These are phyloP conservation scores for Ailurus styani DNA, from an alignment of 2,113 vertebrate genomes.

Conservation along the genomic window DNA sequence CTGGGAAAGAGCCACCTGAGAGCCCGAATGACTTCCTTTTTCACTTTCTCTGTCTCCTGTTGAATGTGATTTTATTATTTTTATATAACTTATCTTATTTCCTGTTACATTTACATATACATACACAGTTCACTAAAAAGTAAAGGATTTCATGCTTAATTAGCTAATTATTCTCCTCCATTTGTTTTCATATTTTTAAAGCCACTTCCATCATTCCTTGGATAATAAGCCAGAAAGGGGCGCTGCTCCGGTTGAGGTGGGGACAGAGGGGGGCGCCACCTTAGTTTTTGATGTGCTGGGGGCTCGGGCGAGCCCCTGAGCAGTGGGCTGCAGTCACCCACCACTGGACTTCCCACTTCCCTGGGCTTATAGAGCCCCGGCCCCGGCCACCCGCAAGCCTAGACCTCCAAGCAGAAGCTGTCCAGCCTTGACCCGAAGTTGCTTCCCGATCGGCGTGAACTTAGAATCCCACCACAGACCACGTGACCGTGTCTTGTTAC, in stretches of 20 bases:
- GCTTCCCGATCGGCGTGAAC: background rate
- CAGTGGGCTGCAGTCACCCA: background rate
- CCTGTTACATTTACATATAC: no score
- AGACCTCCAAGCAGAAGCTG: background rate
- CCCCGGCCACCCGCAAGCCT: background rate
- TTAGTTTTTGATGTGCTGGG: background rate
- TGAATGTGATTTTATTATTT: background rate
- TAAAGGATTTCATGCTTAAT: background rate
- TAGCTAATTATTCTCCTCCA: background rate
- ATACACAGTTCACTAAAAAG: background rate
- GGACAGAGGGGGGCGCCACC: background rate
- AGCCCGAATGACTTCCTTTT: background rate
- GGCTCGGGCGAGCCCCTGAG: background rate
- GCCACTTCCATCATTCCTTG: background rate
- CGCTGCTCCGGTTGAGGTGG: background rate
- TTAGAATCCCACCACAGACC: background rate
- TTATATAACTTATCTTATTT: background rate
- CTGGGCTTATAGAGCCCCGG: background rate
- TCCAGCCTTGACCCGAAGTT: background rate
- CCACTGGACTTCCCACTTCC: background rate
- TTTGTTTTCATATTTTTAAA: background rate
- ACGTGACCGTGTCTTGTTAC: background rate
- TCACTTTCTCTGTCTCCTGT: background rate
- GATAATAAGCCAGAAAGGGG: background rate
- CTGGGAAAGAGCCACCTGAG: background rate